These are phyloP conservation scores for Engraulis encrasicolus DNA, from an alignment of 2,113 vertebrate genomes.

Conservation along the genomic window DNA sequence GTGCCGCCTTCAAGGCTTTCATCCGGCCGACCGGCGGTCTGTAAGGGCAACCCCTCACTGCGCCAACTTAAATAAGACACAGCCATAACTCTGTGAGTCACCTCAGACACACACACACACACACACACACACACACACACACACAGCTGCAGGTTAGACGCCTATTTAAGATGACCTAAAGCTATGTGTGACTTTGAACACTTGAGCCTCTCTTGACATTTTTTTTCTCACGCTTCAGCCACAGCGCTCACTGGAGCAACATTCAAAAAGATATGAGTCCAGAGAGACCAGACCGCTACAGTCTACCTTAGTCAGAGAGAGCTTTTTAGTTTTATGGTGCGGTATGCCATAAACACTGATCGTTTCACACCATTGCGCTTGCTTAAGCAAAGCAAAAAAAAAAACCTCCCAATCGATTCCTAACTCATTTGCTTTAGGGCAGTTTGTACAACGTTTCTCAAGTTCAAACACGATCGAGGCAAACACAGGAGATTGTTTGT, in stretches of 20 bases:
- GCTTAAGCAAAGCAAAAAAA: neutral
- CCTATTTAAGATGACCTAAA: neutral
- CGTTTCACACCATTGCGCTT: neutral
- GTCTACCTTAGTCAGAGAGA: neutral
- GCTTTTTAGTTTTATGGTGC: neutral
- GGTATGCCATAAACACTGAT: neutral
- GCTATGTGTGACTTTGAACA: neutral
- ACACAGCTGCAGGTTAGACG: neutral
- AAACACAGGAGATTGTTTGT: neutral
- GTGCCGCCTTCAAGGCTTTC: neutral
- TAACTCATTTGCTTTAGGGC: neutral
- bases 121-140: too few species aligned
- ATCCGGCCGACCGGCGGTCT: neutral
- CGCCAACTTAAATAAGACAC: neutral
- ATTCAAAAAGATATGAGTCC: neutral
- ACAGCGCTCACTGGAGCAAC: neutral
- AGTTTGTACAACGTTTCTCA: neutral
- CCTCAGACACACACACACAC: neutral
- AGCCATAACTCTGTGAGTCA: neutral
- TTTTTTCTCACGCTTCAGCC: neutral
- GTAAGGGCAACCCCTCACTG: neutral
- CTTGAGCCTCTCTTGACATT: neutral
- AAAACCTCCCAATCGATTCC: neutral
- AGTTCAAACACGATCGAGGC: neutral
- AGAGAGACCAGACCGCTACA: too few species aligned